phyloP scores from a whole-genome alignment of 2,113 vertebrate species.

The Pyrgilauda ruficollis region DNA sequence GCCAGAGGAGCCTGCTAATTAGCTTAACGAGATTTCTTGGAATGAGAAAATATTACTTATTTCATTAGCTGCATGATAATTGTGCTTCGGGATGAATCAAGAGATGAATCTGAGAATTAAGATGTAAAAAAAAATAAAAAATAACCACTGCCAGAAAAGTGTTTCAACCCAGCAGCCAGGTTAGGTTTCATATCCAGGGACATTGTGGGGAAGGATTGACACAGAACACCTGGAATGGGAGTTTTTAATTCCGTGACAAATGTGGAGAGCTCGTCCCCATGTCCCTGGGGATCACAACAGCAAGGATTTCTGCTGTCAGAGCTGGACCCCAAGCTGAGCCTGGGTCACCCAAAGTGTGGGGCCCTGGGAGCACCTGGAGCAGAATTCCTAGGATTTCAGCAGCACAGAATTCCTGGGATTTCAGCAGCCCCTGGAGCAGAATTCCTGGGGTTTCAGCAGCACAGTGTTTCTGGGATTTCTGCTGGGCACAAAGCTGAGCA shows the following conservation, averaged over 20 bases:
- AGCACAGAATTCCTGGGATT: background rate
- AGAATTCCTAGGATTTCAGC: background rate
- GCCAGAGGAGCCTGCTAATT: conserved; percentile 47
- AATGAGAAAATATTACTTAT: conserved; percentile 63
- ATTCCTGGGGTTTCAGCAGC: background rate
- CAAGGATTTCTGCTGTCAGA: background rate
- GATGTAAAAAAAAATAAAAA: background rate
- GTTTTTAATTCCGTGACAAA: background rate
- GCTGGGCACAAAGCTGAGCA: background rate
- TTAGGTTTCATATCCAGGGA: background rate
- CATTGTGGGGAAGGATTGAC: background rate
- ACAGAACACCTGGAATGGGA: background rate
- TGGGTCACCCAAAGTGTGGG: background rate
- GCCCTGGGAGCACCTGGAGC: background rate
- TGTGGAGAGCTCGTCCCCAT: background rate
- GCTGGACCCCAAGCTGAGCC: background rate
- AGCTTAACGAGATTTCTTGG: conserved; percentile 54
- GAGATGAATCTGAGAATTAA: conserved; percentile 13
- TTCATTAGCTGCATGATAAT: conserved; percentile 58
- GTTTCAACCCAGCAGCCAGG: background rate
- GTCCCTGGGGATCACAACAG: too few relatives aligned
- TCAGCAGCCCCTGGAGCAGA: background rate
- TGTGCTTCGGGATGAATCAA: background rate
- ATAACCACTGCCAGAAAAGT: background rate
- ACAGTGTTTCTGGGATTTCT: background rate